Base-by-base conservation (phyloP, 2,113 vertebrate genomes). In the Columbina picui region DNA sequence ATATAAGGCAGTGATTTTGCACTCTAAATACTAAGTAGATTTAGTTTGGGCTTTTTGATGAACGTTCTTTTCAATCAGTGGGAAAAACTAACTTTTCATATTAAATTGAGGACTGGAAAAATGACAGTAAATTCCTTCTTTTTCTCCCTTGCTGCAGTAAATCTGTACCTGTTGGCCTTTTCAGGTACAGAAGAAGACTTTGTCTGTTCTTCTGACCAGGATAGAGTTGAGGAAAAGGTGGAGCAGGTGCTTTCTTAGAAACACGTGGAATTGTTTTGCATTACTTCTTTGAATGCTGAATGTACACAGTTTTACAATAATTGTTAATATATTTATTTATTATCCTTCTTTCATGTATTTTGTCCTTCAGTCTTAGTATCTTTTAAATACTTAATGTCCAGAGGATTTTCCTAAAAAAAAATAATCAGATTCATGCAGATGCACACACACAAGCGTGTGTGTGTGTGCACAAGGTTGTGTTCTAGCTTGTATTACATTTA, bases 251-350 rank as follows among this genome's bases (percentile, higher is more conserved):
- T 86, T 80, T 80, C 26, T 27, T 53, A 65, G 14, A 70, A 79
- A 45, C 10, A 18, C 0, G 0, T 53, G 20, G 15, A 43, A 32
- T 38, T 17, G 5, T 1, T n/a, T 63, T 79, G 4, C 63, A 6
- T 64, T 30, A 30, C 41, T 36, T 50, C 21, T 13, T 3, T 15
- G 50, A 84, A 52, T 81, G n/a, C 3, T 2, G 64, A 52, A 39
- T 30, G 9, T 29, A 26, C 4, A 3, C 22, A 34, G 4, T 29
- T 90, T 69, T 43, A 17, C 5, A 8, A 4, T 38, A 32, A 3
- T 8, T 77, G 68, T n/a, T 7, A 41, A 32, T 34, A 10, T 32
- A 12, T 56, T 30, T 32, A 12, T 56, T 30, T 21, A 5, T 69
- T 65, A 25, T 61, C 4, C 25, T 81, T 65, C 32, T 73, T 25